Evolutionary conservation across 1,140 invertebrate species (phyloP), one percentile per base, ranked within the genome.

Genomic region (Macrocentrus cingulum): DNA sequence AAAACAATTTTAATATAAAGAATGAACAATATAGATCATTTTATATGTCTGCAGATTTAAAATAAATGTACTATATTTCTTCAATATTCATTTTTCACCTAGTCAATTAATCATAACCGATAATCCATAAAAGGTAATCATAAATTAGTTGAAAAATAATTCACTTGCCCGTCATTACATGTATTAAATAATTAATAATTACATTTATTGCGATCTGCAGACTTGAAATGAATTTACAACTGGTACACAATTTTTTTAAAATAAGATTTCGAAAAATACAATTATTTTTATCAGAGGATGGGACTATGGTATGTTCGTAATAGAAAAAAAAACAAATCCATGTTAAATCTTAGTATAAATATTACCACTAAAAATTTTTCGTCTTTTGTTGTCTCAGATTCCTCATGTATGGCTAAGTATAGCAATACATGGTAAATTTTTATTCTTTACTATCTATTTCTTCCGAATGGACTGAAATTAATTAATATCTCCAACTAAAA

Each of bases 251-350:
- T 55, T 67, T 64, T 63, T 69, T 72, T 72, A 70, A 64, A 69
- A 59, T 68, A 70, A 65, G 55, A 49, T 68, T 68, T 61, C 15
- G 62, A 67, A 62, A 62, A 70, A 67, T 72, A 70, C 75, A 77
- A 79, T 79, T 77, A 76, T 79, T 79, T 77, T 79, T 77, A 76
- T 66, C 74, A 77, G 74, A 79, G 71, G 74, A 77, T 77, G 74
- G 71, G 65, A 77, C 72, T 66, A 75, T 73, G 74, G 74, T n/a
- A 74, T 65, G 69, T 71, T 72, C 62, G 63, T 70, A 68, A 68
- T 56, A 55, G 48, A 66, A n/a, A 64, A 65, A 59, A 56, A 56
- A 71, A 62, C 69, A 64, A n/a, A n/a, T n/a, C 67, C 62, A 64
- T 69, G 66, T 72, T 60, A 49, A 72, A 69, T 59, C 59, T 50